Percentiles rank a stretch among this genome's conserved stretches.
Conservation (phyloP, 2,888 invertebrate species). For the Tetropium fuscum region DNA sequence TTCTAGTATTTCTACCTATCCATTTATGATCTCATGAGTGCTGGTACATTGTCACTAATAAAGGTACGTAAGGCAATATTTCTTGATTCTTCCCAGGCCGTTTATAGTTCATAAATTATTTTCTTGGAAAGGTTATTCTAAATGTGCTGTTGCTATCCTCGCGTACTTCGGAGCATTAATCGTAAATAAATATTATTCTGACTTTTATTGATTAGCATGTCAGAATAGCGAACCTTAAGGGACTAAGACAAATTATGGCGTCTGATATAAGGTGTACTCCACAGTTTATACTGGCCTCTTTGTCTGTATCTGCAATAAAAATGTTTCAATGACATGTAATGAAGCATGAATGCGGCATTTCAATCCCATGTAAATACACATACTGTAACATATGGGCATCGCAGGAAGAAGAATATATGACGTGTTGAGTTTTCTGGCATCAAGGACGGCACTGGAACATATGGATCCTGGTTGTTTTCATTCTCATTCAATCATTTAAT, state of each 20-base stretch:
- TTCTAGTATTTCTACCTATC: too few relatives aligned
- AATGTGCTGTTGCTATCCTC: slow-evolving; percentile 29
- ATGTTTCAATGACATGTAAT: slow-evolving; percentile 1
- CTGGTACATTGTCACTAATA: slow-evolving; percentile 3
- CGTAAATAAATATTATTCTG: slow-evolving; percentile 29
- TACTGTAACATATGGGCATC: too few relatives aligned
- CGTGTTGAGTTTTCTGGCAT: too few relatives aligned
- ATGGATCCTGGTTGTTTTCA: too few relatives aligned
- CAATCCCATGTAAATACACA: too few relatives aligned
- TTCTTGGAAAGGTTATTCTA: slow-evolving; percentile 26
- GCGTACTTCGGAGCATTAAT: slow-evolving; percentile 22
- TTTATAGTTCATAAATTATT: slow-evolving; percentile 24
- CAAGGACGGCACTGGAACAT: too few relatives aligned
- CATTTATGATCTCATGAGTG: too few relatives aligned
- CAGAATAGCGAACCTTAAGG: slow-evolving; percentile 26
- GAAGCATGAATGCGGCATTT: neutral
- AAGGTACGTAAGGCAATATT: slow-evolving; percentile 13
- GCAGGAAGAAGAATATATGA: too few relatives aligned
- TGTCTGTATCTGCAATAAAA: slow-evolving; percentile 2
- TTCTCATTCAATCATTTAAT: too few relatives aligned
- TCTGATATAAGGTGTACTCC: neutral
- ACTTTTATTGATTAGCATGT: slow-evolving; percentile 30
- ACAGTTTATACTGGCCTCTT: neutral
- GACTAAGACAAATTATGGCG: slow-evolving; percentile 28
- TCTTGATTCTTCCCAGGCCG: slow-evolving; percentile 20